These are phyloP conservation scores for Automeris io DNA, from an alignment of 2,888 invertebrate species.

Conservation along the genomic window DNA sequence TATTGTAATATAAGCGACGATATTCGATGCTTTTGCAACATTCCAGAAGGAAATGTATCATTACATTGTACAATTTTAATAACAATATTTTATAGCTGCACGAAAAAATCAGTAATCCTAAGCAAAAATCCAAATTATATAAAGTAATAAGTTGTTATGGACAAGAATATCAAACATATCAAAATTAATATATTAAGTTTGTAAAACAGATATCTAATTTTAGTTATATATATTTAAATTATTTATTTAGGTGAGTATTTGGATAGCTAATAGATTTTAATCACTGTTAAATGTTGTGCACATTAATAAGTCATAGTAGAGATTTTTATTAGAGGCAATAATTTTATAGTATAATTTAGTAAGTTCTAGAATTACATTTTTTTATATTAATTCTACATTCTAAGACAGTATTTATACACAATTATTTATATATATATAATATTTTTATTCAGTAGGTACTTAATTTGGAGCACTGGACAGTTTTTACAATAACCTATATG, in stretches of 20 bases:
- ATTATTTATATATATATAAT: background rate
- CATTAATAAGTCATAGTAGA: slow-evolving; percentile 58
- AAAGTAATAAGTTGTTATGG: slow-evolving; percentile 34
- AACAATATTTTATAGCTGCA: too few relatives aligned
- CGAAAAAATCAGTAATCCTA: background rate
- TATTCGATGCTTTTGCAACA: too few relatives aligned
- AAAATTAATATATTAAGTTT: slow-evolving; percentile 38
- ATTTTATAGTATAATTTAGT: slow-evolving; percentile 35
- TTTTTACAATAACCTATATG: background rate
- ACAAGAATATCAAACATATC: slow-evolving; percentile 76
- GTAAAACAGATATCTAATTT: slow-evolving; percentile 34
- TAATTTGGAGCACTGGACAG: background rate
- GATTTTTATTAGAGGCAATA: slow-evolving; percentile 64
- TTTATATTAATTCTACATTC: slow-evolving; percentile 12
- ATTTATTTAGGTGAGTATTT: slow-evolving; percentile 56
- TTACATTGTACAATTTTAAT: too few relatives aligned
- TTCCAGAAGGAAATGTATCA: too few relatives aligned
- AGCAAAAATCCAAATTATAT: slow-evolving; percentile 6
- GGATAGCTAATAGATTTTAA: slow-evolving; percentile 59
- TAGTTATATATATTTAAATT: slow-evolving; percentile 45
- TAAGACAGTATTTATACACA: slow-evolving; percentile 14
- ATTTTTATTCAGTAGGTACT: background rate
- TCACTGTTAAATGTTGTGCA: slow-evolving; percentile 78
- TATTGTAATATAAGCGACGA: too few relatives aligned
- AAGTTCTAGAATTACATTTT: slow-evolving; percentile 14